Evolutionary conservation across 2,113 vertebrate species (phyloP), one percentile per base, ranked within the genome.

Genomic region (Gadus chalcogrammus): DNA sequence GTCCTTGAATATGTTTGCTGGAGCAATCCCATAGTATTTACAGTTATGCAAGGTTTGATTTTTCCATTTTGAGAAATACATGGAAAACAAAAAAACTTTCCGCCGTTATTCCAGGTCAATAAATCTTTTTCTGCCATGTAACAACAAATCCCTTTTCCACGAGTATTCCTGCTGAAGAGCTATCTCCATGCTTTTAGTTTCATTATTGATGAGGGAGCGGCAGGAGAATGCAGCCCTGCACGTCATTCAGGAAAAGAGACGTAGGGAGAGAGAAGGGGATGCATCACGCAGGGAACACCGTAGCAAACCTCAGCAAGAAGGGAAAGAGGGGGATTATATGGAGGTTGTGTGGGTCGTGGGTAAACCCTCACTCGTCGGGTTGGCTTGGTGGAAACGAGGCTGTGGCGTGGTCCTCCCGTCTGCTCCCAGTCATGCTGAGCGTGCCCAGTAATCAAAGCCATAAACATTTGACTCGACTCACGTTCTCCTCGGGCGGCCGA

Each of bases 121-220:
- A 35, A 5, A 35, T 35, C 31, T 35, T 35, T 35, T 4, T 35
- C 31, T 35, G 31, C 31, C 31, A 24, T 24, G 24, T 24, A 24
- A 24, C 24, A 24, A 24, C 31, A 35, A 35, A 35, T 35, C 31
- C 31, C 31, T n/a, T 77, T 82, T 80, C 35, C 65, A 77, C 70
- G 71, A 70, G 68, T 70, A 78, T 58, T 55, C 31, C 22, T 64
- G 74, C 85, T 78, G 59, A 24, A 58, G 74, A 69, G 62, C 79
- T 81, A 80, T 71, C 81, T 77, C 71, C 71, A 76, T 67, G 65
- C 75, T 76, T 79, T 83, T 86, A 84, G 68, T 82, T 88, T 84
- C 81, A 88, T 90, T 88, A 89, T 89, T 89, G 85, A 89, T 89
- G 84, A 87, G 82, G 35, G 69, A 20, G 61, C 61, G 71, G 74